A percentile compares a stretch with the other conserved stretches of the same genome.
Conservation (phyloP, 2,888 invertebrate genomes). For the Leptinotarsa peninsularis region DNA sequence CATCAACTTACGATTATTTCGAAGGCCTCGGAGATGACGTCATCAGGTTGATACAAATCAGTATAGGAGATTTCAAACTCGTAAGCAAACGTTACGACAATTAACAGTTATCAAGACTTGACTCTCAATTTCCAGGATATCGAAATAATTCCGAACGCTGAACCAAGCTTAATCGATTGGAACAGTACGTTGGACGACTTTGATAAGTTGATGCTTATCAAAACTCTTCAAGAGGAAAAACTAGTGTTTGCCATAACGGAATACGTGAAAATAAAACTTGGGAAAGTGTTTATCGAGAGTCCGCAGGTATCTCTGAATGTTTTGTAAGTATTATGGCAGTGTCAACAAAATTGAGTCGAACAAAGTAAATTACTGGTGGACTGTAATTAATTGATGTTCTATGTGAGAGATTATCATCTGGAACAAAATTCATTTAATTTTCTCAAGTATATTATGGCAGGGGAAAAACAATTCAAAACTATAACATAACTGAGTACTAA, state of each 20-base stretch:
- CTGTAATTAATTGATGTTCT: too few relatives aligned
- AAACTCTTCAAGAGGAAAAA: conserved; percentile 82
- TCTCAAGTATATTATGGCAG: too few relatives aligned
- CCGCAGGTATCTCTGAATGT: conserved; percentile 78
- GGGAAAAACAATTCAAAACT: too few relatives aligned
- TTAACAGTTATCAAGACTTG: conserved; percentile 16
- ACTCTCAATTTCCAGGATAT: conserved; percentile 67
- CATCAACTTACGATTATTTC: conserved; percentile 71
- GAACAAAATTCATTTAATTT: too few relatives aligned
- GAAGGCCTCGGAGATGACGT: conserved; percentile 69
- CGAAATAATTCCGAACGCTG: conserved; percentile 66
- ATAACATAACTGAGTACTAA: too few relatives aligned
- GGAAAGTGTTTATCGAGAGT: conserved; percentile 84
- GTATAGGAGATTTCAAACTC: conserved; percentile 73
- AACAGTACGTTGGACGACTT: conserved; percentile 74
- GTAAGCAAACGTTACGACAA: conserved; percentile 61
- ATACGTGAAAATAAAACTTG: conserved; percentile 82
- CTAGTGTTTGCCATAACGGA: conserved; percentile 84
- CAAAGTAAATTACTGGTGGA: too few relatives aligned
- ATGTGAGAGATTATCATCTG: too few relatives aligned
- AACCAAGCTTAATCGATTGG: conserved; percentile 69
- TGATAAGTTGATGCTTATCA: conserved; percentile 85
- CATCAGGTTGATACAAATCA: conserved; percentile 69
- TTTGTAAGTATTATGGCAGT: conserved; percentile 67
- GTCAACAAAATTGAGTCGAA: too few relatives aligned